Conservation (phyloP, 2,888 invertebrate genomes). For the Hyles lineata region DNA sequence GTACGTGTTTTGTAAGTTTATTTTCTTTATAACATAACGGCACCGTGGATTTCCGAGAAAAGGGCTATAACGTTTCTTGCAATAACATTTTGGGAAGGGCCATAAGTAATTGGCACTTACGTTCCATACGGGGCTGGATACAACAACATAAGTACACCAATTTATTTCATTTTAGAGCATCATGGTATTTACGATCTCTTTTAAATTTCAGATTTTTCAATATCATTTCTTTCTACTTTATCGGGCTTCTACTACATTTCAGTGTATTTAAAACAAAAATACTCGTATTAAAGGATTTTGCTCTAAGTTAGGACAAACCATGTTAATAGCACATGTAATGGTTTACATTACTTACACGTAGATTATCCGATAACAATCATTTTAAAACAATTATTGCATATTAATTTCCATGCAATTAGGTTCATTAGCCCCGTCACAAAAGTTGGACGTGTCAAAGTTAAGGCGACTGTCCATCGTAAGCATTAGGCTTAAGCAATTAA, state of each 20-base stretch:
- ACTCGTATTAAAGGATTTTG: too few relatives aligned
- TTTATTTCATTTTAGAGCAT: not conserved
- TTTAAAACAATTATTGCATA: slow-evolving; percentile 18
- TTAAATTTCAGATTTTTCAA: too few relatives aligned
- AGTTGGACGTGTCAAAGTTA: not conserved
- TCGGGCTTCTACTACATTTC: too few relatives aligned
- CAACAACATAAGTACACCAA: not conserved
- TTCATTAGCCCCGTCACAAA: not conserved
- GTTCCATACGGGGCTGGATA: not conserved
- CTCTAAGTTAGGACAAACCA: not conserved
- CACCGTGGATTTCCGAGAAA: not conserved
- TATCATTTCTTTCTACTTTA: too few relatives aligned
- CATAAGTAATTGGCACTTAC: not conserved
- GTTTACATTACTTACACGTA: not conserved
- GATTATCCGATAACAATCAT: not conserved
- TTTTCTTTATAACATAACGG: not conserved
- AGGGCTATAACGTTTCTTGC: not conserved
- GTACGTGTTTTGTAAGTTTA: not conserved
- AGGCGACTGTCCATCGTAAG: slow-evolving; percentile 34
- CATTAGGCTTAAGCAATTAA: slow-evolving; percentile 56
- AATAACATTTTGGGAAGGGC: not conserved
- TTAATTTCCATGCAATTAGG: not conserved
- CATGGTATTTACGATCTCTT: too few relatives aligned
- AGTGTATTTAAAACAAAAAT: too few relatives aligned
- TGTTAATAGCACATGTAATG: not conserved